phyloP scores from a whole-genome alignment of 2,888 invertebrate species.

The Xylota sylvarum region DNA sequence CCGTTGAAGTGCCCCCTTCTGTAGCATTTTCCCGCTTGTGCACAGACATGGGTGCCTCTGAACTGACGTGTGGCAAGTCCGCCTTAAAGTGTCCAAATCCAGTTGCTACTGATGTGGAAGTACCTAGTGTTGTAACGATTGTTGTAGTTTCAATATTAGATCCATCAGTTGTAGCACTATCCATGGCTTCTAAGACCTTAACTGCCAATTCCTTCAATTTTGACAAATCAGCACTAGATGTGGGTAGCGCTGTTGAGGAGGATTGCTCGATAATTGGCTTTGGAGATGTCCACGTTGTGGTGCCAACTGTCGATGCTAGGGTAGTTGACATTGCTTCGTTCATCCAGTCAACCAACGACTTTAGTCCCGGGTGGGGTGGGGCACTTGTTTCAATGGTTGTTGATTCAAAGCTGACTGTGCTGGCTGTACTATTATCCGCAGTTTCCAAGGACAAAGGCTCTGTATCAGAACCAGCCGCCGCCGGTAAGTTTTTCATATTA shows the following conservation, averaged over 20 bases:
- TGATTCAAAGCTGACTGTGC: constrained; percentile 7
- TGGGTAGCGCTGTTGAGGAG: constrained; percentile 35
- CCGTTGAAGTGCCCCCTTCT: constrained; percentile 13
- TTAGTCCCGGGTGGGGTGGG: constrained; percentile 22
- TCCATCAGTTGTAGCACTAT: constrained; percentile 45
- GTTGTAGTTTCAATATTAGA: constrained; percentile 38
- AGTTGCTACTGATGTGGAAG: constrained; percentile 25
- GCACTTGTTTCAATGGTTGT: constrained; percentile 23
- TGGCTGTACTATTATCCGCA: constrained; percentile 4
- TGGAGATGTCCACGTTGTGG: constrained; percentile 1
- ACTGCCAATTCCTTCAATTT: constrained; percentile 75
- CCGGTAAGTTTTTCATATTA: constrained; percentile 5
- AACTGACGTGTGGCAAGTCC: constrained; percentile 12
- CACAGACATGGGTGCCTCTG: constrained; percentile 37
- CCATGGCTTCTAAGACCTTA: constrained; percentile 74
- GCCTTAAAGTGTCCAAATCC: constrained; percentile 61
- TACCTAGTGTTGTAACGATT: constrained; percentile 5
- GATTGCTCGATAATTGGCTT: constrained; percentile 12
- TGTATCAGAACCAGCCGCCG: constrained; percentile 29
- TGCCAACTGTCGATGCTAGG: constrained; percentile 4
- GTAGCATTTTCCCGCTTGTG: constrained; percentile 65
- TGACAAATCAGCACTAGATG: constrained; percentile 78
- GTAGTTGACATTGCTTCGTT: constrained; percentile 29
- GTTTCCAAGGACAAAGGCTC: constrained; percentile 49
- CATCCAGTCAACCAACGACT: constrained; percentile 19